Conservation (phyloP, 2,113 vertebrate genomes). For the Etheostoma cragini region DNA sequence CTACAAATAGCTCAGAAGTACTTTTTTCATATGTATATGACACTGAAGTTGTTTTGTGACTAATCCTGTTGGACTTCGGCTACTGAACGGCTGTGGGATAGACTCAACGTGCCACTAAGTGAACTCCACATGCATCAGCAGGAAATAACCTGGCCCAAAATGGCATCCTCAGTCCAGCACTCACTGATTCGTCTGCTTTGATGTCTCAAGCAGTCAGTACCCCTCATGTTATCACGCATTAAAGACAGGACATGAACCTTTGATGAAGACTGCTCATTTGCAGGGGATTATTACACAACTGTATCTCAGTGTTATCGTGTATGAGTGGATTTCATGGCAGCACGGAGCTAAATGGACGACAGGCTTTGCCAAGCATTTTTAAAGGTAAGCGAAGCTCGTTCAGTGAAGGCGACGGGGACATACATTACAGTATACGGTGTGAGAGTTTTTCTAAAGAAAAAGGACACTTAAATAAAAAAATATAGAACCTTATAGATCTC, state of each 20-base stretch:
- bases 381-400: slow-evolving; percentile 80
- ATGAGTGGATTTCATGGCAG: slow-evolving; percentile 71
- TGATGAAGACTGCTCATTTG: slow-evolving; percentile 71
- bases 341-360: slow-evolving; percentile 67
- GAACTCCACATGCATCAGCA: slow-evolving; percentile 50
- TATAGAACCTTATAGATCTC: slow-evolving; percentile 85
- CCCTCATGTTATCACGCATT: slow-evolving; percentile 49
- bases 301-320: slow-evolving; percentile 75
- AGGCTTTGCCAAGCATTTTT: slow-evolving; percentile 66
- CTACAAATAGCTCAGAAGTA: slow-evolving; percentile 62
- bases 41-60: slow-evolving; percentile 72
- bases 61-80: slow-evolving; percentile 67
- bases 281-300: slow-evolving; percentile 78
- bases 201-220: slow-evolving; percentile 65
- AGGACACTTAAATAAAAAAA: slow-evolving; percentile 80
- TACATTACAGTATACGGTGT: slow-evolving; percentile 55
- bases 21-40: slow-evolving; percentile 77
- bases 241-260: slow-evolving; percentile 69
- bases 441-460: slow-evolving; percentile 74
- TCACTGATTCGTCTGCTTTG: slow-evolving; percentile 57
- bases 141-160: slow-evolving; percentile 60
- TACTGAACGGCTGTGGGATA: slow-evolving; percentile 32
- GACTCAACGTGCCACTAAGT: slow-evolving; percentile 34
- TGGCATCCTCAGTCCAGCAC: slow-evolving; percentile 52
- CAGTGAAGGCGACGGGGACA: slow-evolving; percentile 59